Conservation (phyloP, 1,140 invertebrate genomes). For the Philopotamus ludificatus region DNA sequence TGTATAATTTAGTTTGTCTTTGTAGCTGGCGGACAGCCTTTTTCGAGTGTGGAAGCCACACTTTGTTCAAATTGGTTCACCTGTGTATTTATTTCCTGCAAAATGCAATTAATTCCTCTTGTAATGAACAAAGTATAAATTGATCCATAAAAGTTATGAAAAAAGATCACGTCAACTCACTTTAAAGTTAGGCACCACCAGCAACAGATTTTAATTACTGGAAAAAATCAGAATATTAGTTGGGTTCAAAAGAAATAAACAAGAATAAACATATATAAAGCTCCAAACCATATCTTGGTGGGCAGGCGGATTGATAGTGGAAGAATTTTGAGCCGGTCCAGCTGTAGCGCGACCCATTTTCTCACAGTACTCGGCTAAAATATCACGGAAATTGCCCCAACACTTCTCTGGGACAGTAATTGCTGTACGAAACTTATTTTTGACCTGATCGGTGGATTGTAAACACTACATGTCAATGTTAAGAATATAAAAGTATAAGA, state of each 20-base stretch:
- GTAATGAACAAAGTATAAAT: background rate
- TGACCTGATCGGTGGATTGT: conserved; percentile 66
- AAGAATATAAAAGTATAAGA: background rate
- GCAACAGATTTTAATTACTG: background rate
- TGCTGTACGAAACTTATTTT: conserved; percentile 95
- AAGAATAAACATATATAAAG: background rate
- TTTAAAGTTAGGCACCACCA: background rate
- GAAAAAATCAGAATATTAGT: background rate
- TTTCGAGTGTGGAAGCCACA: too few relatives aligned
- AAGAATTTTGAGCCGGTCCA: conserved; percentile 36
- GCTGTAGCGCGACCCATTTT: conserved; percentile 64
- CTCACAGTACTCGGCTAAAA: conserved; percentile 92
- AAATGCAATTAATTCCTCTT: too few relatives aligned
- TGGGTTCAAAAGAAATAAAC: background rate
- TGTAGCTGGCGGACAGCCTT: too few relatives aligned
- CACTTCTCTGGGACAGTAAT: conserved; percentile 98
- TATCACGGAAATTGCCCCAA: conserved; percentile 94
- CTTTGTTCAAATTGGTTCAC: too few relatives aligned
- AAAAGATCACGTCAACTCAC: background rate
- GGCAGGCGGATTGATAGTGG: conserved; percentile 42
- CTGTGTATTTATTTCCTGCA: too few relatives aligned
- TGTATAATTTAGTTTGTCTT: too few relatives aligned
- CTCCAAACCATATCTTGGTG: conserved; percentile 36
- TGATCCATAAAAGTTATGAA: too few relatives aligned
- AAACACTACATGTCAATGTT: conserved; percentile 37